Evolutionary conservation across 92 coral and sea anemone species (phyloP), one percentile per base, ranked within the genome.

Genomic region (Pocillopora meandrina): DNA sequence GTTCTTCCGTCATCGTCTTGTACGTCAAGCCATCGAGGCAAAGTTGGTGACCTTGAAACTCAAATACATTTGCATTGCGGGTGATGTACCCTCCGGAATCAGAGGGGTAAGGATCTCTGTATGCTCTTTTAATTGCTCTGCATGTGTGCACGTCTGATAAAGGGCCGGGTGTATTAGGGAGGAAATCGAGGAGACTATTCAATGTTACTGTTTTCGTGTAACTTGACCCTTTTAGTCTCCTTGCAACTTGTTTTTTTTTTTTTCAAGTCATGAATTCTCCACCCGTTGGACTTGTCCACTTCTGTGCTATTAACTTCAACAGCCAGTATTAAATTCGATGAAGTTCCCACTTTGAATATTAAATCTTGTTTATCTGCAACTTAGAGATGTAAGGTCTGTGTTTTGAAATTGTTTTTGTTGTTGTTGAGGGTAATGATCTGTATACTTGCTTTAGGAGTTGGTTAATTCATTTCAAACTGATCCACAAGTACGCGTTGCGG

Each of bases 21-120:
- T 96, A 31, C 85, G 93, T 81, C 79, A 90, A 76, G 98, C 96
- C 12, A 88, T 96, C 58, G 92, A 90, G 56, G 77, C 85, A 49
- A 90, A 73, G 68, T 79, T 96, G 12, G 90, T 92, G 35, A 87
- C 90, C 77, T 90, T 91, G 77, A 83, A 87, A 74, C 79, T 92
- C 61, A 91, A 91, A 49, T 93, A 96, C 78, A 96, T 96, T 57
- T 86, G 95, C 71, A 96, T 96, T 57, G 96, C 95, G 66, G 99
- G 99, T 12, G 93, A 92, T 72, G 99, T 96, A 6, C 90, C 96
- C 60, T 87, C 98, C 26, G 86, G 81, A 42, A 84, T 92, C 33
- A 81, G 99, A 94, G 98, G 98, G 91, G 99, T 92, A 71, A 57
- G 31, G 47, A 6, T 20, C 23, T 78, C 35, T 18, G 71, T 20